Evolutionary conservation across 1,140 invertebrate genomes (phyloP).

Genomic region (Magallana gigas): DNA sequence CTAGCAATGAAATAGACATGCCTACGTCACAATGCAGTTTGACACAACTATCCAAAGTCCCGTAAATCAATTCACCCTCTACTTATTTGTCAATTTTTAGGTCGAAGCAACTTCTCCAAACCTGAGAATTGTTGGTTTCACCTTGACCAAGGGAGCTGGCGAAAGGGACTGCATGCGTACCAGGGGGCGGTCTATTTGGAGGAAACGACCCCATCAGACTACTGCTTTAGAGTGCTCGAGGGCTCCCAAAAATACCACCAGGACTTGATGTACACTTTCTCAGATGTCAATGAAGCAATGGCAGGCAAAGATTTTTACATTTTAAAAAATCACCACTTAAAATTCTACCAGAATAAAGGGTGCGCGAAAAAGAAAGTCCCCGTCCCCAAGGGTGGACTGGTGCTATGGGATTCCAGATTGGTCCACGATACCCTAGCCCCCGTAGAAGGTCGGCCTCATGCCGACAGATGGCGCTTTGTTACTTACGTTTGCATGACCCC

Average conservation of each 20-base stretch:
- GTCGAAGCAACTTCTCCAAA: neutral
- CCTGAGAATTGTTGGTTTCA: slow-evolving; percentile 30
- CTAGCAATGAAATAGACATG: no score
- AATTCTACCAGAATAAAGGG: slow-evolving; percentile 50
- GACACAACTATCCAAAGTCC: no score
- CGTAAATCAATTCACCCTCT: no score
- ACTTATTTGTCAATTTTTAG: neutral
- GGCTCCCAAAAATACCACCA: slow-evolving; percentile 57
- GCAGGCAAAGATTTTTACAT: slow-evolving; percentile 45
- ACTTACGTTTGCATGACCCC: slow-evolving; percentile 60
- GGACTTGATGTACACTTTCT: slow-evolving; percentile 51
- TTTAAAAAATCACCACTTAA: slow-evolving; percentile 34
- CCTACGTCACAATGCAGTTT: no score
- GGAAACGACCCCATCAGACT: slow-evolving; percentile 50
- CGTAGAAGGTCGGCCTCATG: slow-evolving; percentile 37
- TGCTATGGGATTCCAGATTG: slow-evolving; percentile 61
- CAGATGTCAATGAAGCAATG: slow-evolving; percentile 32
- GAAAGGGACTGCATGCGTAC: slow-evolving; percentile 54
- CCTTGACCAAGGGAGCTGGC: slow-evolving; percentile 48
- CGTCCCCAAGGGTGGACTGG: slow-evolving; percentile 61
- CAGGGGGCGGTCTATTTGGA: slow-evolving; percentile 62
- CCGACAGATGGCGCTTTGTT: slow-evolving; percentile 57
- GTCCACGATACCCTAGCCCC: slow-evolving; percentile 56
- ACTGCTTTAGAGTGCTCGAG: slow-evolving; percentile 57
- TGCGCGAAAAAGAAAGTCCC: slow-evolving; percentile 54